Base-by-base conservation (phyloP, 2,888 invertebrate species). In the Ophion ventricosus region DNA sequence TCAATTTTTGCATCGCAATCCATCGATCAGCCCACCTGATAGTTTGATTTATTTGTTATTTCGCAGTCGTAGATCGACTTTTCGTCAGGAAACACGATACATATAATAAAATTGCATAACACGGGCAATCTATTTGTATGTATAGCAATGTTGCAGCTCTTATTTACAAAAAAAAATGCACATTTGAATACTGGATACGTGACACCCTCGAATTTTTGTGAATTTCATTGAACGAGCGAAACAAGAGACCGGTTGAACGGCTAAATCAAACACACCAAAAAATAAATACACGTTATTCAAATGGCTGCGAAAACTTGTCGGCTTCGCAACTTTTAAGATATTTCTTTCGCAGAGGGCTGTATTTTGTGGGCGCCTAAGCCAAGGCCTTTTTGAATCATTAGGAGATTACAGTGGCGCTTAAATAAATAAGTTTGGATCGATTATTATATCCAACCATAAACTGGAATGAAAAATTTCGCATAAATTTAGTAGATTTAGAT, bases 1-100 rank as follows among this genome's bases (percentile, higher is more conserved):
- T 79, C 67, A 54, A 61, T 56, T 72, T 76, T 66, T 49, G 79
- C 72, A 82, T 82, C 56, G 69, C 11, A 26, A 82, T 84, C 43
- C 54, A 67, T 40, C 23, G 63, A 66, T 17, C 35, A 26, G 23
- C 54, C 7, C 43, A 54, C 7, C n/a, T 11, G 54, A 25, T 20
- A 67, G 66, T 76, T 73, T 54, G 56, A 64, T 64, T 49, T 17
- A 29, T 17, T 76, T 70, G 26, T 61, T 69, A 61, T 40, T 57
- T 63, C 40, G 59, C 20, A 26, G 10, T 40, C 25, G 23, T 10
- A 54, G 10, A 35, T 64, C 10, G 17, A 80, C n/a, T 77, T 78
- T 75, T 79, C 54, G 57, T 61, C 69, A 23, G n/a, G 26, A n/a
- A 79, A 66, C 29, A 67, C 35, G 29, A 54, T 29, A 20, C 11